Base-by-base conservation (phyloP, 1,140 invertebrate genomes). In the Pogonomyrmex californicus region DNA sequence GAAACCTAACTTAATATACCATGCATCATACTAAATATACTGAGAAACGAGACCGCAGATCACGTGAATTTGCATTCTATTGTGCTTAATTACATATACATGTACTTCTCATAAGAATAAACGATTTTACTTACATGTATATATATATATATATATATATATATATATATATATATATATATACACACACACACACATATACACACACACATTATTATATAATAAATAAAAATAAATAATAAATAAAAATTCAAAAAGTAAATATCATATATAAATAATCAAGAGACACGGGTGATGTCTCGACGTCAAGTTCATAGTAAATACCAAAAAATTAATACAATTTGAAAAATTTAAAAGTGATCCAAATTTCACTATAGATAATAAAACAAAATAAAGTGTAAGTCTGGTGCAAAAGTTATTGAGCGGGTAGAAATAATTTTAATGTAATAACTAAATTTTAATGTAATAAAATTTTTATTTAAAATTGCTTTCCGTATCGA, bases 1-100 rank as follows among this genome's bases (percentile, higher is more conserved):
- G 86, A 82, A 93, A 23, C 54, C 33, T 75, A 82, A 38, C n/a
- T 68, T 82, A 49, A 56, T 47, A 62, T 83, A 75, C 54, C 54
- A 44, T 60, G 68, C 56, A 17, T 54, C 3, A 23, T 23, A 56
- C 66, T 62, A n/a, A 83, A 7, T 49, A 62, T 68, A 47, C 41
- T 49, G 17, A 83, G 33, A n/a, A 83, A 75, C 41, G 6, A 73
- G 41, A 75, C n/a, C 5, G 68, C 30, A 41, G 12, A 62, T 62
- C 33, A 62, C 17, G n/a, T 75, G 6, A 4, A 82, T 33, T 73
- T 58, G 7, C 30, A 44, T 56, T 54, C 47, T 38, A 38, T 23
- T 10, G 10, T 10, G 41, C 33, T 9, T 66, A 51, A 68, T 60
- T 60, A 23, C 10, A 49, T 23, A 30, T 23, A 23, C 23, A 23